A percentile compares a stretch with the other conserved stretches of the same genome.
phyloP scores from a whole-genome alignment of 2,113 vertebrate species.

The Montifringilla adamsi region DNA sequence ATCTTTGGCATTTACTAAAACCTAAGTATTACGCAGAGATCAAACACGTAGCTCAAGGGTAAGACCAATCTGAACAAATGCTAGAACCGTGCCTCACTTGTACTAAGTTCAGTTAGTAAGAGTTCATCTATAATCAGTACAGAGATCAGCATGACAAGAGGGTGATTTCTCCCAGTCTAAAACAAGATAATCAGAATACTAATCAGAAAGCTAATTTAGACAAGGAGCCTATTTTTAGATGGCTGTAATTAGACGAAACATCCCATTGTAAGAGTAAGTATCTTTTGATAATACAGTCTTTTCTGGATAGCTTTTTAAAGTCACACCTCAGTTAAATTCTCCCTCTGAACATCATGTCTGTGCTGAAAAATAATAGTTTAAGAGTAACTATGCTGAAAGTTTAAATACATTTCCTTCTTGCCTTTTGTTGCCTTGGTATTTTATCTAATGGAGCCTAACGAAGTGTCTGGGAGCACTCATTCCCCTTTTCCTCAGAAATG shows the following conservation, averaged over 20 bases:
- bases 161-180: not conserved
- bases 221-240: not conserved
- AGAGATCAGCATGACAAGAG: not conserved
- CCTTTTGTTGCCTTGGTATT: not conserved
- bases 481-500: not conserved
- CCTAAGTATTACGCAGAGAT: not conserved
- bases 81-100: not conserved
- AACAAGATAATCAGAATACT: not conserved
- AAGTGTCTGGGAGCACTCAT: not conserved
- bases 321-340: not conserved
- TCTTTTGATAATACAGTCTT: not conserved
- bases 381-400: not conserved
- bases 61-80: not conserved
- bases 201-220: constrained; percentile 6
- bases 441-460: not conserved
- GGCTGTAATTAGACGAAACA: not conserved
- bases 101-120: not conserved
- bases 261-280: not conserved
- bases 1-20: not conserved
- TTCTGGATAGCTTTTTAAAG: not conserved
- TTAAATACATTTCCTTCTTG: not conserved
- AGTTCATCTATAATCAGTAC: not conserved
- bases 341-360: not conserved
- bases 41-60: not conserved
- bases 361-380: not conserved